phyloP scores from a whole-genome alignment of 2,797 vertebrate genomes.

The Gambusia yucatana region DNA sequence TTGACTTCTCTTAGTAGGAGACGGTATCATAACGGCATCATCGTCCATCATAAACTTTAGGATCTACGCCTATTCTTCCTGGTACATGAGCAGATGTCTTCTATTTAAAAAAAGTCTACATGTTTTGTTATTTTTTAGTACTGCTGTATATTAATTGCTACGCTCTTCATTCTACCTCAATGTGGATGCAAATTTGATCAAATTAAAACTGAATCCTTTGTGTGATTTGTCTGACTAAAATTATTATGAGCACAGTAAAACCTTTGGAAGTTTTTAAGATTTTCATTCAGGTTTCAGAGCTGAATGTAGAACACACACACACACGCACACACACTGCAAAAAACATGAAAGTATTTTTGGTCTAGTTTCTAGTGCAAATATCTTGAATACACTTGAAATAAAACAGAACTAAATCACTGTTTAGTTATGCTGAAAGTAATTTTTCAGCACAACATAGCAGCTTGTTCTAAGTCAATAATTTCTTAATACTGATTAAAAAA shows the following conservation, averaged over 20 bases:
- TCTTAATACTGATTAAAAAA: no score
- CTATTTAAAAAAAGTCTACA: neutral
- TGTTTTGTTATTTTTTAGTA: neutral
- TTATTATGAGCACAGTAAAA: neutral
- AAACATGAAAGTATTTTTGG: neutral
- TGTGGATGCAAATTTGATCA: neutral
- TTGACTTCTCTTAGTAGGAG: neutral
- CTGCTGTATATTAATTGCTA: neutral
- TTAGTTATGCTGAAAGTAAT: no score
- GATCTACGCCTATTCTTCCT: neutral
- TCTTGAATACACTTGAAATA: no score
- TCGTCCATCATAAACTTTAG: neutral
- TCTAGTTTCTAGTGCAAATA: no score
- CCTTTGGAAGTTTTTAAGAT: neutral
- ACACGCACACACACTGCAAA: neutral
- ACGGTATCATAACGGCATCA: neutral
- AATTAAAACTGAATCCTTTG: neutral
- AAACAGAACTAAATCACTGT: no score
- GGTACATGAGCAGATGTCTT: neutral
- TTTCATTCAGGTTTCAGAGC: neutral
- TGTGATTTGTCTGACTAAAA: neutral
- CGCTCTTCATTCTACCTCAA: slow-evolving; percentile 35
- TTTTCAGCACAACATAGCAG: no score
- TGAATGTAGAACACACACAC: no score
- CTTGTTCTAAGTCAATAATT: no score